phyloP scores from a whole-genome alignment of 92 coral and sea anemone species.

The Epizoanthus ramosus region DNA sequence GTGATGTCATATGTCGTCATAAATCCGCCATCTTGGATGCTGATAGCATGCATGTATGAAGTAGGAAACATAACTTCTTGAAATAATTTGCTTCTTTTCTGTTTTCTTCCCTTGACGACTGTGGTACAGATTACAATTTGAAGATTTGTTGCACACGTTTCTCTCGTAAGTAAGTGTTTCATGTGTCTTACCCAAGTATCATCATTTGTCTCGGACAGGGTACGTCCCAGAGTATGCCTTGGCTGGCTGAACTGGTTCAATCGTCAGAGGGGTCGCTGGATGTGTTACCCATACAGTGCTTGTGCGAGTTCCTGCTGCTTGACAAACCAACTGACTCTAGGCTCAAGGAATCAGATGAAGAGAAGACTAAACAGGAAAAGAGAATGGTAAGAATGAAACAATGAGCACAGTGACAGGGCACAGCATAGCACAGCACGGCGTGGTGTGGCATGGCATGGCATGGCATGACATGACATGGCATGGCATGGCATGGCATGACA shows the following conservation, averaged over 20 bases:
- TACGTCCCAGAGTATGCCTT: constrained; percentile 96
- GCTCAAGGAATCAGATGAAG: constrained; percentile 45
- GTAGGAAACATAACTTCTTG: too few relatives aligned
- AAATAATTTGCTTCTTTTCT: background rate
- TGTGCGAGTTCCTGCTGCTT: constrained; percentile 93
- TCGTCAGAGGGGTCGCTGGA: constrained; percentile 96
- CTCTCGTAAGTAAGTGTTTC: too few relatives aligned
- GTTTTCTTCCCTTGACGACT: too few relatives aligned
- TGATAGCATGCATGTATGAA: too few relatives aligned
- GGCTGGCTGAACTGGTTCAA: constrained; percentile 97
- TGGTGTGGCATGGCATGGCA: background rate
- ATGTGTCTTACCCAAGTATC: too few relatives aligned
- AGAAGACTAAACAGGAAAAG: constrained; percentile 63
- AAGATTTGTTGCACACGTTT: too few relatives aligned
- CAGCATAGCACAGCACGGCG: background rate
- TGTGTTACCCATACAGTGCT: constrained; percentile 94
- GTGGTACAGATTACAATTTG: too few relatives aligned
- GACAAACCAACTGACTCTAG: constrained; percentile 67
- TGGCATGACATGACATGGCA: too few relatives aligned
- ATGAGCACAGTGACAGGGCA: background rate
- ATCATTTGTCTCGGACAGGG: constrained; percentile 52
- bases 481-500: too few relatives aligned
- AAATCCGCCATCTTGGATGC: too few relatives aligned
- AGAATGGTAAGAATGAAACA: constrained; percentile 61
- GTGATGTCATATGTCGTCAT: too few relatives aligned